phyloP scores from a whole-genome alignment of 1,140 invertebrate species.

The Cotesia typhae region DNA sequence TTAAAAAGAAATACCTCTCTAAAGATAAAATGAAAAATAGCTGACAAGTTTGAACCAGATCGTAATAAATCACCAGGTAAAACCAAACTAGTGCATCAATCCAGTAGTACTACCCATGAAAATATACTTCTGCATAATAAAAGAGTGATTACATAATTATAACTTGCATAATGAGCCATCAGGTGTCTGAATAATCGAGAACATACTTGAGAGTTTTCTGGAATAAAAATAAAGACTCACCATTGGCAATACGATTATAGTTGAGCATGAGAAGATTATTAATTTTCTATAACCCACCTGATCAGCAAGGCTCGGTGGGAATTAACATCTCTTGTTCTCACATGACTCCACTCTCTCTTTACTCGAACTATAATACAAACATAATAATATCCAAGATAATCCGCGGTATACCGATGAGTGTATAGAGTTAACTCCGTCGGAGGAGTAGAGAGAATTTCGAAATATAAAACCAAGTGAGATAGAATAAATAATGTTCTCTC shows the following conservation, averaged over 20 bases:
- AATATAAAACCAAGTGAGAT: constrained; percentile 17
- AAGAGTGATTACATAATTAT: constrained; percentile 27
- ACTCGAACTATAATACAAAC: neutral
- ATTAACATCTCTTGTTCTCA: constrained; percentile 15
- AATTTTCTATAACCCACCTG: constrained; percentile 10
- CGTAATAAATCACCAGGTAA: too few relatives aligned
- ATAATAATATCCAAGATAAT: neutral
- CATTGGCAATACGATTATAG: too few relatives aligned
- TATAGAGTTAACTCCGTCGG: too few relatives aligned
- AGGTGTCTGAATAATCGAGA: neutral
- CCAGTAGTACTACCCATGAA: constrained; percentile 7
- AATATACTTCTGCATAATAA: constrained; percentile 15
- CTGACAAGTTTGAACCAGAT: too few relatives aligned
- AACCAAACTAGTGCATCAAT: neutral
- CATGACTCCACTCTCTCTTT: neutral
- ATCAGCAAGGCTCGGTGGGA: constrained; percentile 13
- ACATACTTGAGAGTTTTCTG: neutral
- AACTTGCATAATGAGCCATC: constrained; percentile 28
- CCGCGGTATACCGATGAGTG: neutral
- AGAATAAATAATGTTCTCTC: constrained; percentile 23
- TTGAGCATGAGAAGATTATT: constrained; percentile 8
- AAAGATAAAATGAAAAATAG: too few relatives aligned
- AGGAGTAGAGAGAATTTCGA: constrained; percentile 14
- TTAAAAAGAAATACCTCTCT: too few relatives aligned
- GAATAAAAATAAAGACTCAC: too few relatives aligned